Percentiles rank a stretch among this genome's conserved stretches.
These are phyloP conservation scores for Papilio dardanus DNA, from an alignment of 1,140 invertebrate genomes.

Conservation along the genomic window DNA sequence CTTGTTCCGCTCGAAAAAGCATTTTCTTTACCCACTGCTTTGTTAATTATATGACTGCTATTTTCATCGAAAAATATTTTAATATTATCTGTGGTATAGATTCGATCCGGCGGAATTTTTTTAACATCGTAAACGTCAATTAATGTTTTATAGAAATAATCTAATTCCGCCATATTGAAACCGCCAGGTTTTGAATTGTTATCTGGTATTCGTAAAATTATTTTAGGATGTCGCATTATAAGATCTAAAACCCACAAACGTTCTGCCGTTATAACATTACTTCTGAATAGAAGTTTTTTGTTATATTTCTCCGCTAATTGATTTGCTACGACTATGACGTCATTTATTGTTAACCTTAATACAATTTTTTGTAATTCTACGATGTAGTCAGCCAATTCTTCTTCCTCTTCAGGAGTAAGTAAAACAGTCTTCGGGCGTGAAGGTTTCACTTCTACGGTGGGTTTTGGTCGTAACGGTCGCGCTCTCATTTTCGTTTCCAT, in stretches of 20 bases:
- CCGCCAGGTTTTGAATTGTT: background rate
- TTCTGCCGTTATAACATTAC: background rate
- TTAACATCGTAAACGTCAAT: background rate
- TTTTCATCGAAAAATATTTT: background rate
- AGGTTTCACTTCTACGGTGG: background rate
- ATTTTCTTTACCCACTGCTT: background rate
- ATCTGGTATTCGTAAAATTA: background rate
- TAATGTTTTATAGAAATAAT: background rate
- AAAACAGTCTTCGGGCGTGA: background rate
- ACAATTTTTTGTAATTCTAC: slow-evolving; percentile 8
- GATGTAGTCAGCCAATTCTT: background rate
- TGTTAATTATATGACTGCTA: background rate
- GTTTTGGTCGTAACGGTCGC: background rate
- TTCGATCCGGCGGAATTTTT: background rate
- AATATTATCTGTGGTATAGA: background rate
- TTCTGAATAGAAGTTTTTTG: background rate
- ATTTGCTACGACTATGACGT: background rate
- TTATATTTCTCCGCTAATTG: background rate
- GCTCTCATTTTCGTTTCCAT: background rate
- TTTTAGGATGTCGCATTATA: background rate
- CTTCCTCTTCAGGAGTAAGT: background rate
- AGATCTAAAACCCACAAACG: background rate
- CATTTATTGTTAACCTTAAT: slow-evolving; percentile 9
- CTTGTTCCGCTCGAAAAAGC: background rate
- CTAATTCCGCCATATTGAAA: background rate